Evolutionary conservation across 2,797 vertebrate species (phyloP), one percentile per base, ranked within the genome.

Genomic region (Enteromius argenteus): DNA sequence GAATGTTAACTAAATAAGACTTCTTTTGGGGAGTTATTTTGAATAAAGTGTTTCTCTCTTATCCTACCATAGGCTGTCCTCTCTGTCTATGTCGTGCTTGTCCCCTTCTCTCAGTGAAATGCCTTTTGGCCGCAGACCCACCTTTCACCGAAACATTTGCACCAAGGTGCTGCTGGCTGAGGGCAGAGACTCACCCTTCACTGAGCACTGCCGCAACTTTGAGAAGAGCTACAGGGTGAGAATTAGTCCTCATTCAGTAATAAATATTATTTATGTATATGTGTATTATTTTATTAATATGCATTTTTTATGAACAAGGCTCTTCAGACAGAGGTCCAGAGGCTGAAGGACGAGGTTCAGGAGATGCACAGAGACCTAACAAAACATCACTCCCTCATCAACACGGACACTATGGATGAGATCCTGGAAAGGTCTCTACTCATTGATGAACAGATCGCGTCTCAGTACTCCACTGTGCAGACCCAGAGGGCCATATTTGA

Each of bases 331-430:
- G 97, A 98, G 89, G 94, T 96, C 32, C 97, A 98, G 94, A 94
- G 87, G 83, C 91, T 99, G 91, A 98, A 99, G 92, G 97, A 99
- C 86, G 97, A 97, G 93, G 96, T 98, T 32, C 98, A 58, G 4
- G 56, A 58, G 56, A 58, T 23, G 10, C 56, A 58, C 56, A 58
- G 56, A 58, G 56, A 58, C 89, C 96, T 99, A 90, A 99, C 98
- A 88, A 98, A 96, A 90, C 98, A 98, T 90, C 98, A 98, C 91
- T 96, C 97, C 0, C 95, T 99, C 90, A 96, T 99, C 93, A 97
- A 96, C 94, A 96, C 95, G 0, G 96, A 96, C 84, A 95, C 94
- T 83, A 97, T 97, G 95, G 94, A 94, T 0, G 95, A 97, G 86
- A 95, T 98, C 91, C 90, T 98, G 90, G 96, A 95, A 90, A 94